Percentiles rank a stretch among this genome's conserved stretches.
phyloP scores from a whole-genome alignment of 2,113 vertebrate genomes.

The Cariama cristata region DNA sequence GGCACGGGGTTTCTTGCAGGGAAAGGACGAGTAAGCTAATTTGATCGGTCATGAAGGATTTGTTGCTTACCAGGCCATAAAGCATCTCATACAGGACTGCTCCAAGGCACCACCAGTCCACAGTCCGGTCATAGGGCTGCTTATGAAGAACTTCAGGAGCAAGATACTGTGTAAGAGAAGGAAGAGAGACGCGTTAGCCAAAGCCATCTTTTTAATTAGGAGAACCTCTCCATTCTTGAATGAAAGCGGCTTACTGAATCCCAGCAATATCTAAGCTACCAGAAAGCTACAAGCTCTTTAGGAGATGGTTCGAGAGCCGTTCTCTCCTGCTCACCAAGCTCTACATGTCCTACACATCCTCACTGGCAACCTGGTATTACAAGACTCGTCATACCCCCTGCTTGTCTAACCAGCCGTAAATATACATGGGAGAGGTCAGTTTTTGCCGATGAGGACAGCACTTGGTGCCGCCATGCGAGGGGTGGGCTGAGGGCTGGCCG shows the following conservation, averaged over 20 bases:
- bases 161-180: constrained; percentile 85
- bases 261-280: not conserved
- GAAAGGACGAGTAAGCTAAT: not conserved
- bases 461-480: not conserved
- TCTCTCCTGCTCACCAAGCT: not conserved
- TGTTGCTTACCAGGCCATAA: constrained; percentile 91
- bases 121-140: constrained; percentile 96
- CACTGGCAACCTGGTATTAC: not conserved
- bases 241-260: not conserved
- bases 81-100: constrained; percentile 98
- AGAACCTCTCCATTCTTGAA: not conserved
- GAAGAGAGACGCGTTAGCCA: not conserved
- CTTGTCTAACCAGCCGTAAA: not conserved
- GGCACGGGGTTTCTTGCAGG: not conserved
- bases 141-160: constrained; percentile 98
- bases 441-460: not conserved
- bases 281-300: not conserved
- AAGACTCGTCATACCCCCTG: not conserved
- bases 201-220: not conserved
- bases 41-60: not conserved
- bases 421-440: not conserved
- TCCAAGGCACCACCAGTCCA: constrained; percentile 99
- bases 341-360: rapidly evolving
- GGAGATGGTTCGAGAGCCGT: not conserved
- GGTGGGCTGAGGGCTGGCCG: not conserved